Percentiles rank a stretch among this genome's conserved stretches.
Evolutionary conservation across 2,888 invertebrate genomes (phyloP).

Genomic region (Heterodera filipjevi): DNA sequence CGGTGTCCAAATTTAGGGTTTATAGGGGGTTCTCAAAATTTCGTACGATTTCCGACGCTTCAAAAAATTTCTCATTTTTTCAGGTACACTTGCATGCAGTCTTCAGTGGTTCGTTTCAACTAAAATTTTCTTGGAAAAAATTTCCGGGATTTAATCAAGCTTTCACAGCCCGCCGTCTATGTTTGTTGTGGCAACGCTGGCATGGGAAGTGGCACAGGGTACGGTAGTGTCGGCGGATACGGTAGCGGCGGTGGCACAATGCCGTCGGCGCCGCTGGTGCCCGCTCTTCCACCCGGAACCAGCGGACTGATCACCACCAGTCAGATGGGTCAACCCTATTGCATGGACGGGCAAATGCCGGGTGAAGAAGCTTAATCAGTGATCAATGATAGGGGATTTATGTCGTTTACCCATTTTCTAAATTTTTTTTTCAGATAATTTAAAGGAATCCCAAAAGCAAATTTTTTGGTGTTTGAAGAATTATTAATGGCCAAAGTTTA

Average conservation of each 20-base stretch:
- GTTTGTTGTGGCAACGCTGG: slow-evolving; percentile 38
- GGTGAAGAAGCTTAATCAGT: background rate
- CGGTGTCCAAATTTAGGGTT: too few relatives aligned
- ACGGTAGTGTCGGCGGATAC: background rate
- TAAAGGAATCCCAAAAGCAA: too few relatives aligned
- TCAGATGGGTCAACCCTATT: slow-evolving; percentile 28
- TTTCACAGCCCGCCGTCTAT: slow-evolving; percentile 44
- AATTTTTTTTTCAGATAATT: too few relatives aligned
- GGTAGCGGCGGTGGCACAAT: background rate
- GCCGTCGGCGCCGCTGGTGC: background rate
- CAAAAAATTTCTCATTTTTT: slow-evolving; percentile 41
- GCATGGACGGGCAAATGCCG: slow-evolving; percentile 37
- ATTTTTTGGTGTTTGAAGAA: too few relatives aligned
- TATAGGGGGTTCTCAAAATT: too few relatives aligned
- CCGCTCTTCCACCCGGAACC: background rate
- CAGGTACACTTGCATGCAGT: slow-evolving; percentile 56
- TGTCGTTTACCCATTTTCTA: too few relatives aligned
- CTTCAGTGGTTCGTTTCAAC: slow-evolving; percentile 46
- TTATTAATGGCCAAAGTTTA: too few relatives aligned
- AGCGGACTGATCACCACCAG: slow-evolving; percentile 15
- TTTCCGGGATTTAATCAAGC: too few relatives aligned
- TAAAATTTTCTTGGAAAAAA: slow-evolving; percentile 14
- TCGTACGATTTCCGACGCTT: background rate
- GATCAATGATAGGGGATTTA: too few relatives aligned
- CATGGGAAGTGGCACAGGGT: background rate